Evolutionary conservation across 2,888 invertebrate genomes (phyloP), one percentile per base, ranked within the genome.

Genomic region (Heliconius aoede): DNA sequence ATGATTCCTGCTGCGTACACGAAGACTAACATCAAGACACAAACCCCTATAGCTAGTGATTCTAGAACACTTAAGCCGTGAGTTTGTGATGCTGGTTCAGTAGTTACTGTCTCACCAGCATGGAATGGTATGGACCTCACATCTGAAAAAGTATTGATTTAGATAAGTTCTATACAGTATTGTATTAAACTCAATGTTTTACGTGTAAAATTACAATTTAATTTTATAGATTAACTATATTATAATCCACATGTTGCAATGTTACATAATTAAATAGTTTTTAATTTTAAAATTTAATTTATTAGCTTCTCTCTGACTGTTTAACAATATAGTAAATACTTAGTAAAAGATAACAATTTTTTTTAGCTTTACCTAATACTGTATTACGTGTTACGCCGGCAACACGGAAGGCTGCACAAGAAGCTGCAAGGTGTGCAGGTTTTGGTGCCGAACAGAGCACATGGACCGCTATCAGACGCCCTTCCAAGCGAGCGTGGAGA

Each of bases 1-100:
- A 97, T 96, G 9, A 98, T 97, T 2, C 98, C 97, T 0, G 97
- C 97, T 5, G 98, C 97, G 87, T 98, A 98, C 79, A 98, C 96
- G 75, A 98, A 95, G 0, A 97, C 96, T 65, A 98, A 90, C 80
- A 98, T 94, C 9, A 98, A 95, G 4, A 97, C 97, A 80, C 97
- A 97, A 21, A 97, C 95, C 11, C 97, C 98, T 65, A 98, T 97
- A 0, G 97, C 97, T 18, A 97, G 95, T 76, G 97, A 96, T 87
- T 98, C 97, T 21, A 96, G 95, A n/a, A 96, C 95, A 73, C 96
- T 96, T 73, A 98, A 93, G 51, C 96, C 96, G 81, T 95, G 95
- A 73, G 93, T 94, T 40, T 95, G 93, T 72, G 91, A 87, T 7
- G 94, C 86, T 74, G 95, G 88, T 15, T 95, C 95, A 9, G 95